Base-by-base conservation (phyloP, 1,140 invertebrate genomes). In the Lepidurus apus region DNA sequence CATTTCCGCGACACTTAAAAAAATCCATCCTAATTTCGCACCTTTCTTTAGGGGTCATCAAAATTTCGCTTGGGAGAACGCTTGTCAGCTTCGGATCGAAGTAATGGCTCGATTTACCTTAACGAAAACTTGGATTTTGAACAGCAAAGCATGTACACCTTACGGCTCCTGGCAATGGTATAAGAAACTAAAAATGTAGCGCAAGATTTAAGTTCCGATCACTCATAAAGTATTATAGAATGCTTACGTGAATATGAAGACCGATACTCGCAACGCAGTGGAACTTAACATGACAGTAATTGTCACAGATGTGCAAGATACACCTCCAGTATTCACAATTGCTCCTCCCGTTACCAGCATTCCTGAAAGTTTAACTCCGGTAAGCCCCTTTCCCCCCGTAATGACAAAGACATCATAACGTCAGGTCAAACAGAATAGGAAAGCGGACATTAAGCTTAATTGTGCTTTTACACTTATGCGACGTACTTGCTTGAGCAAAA, bases 251-350 rank as follows among this genome's bases (percentile, higher is more conserved):
- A 91, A 94, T 82, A 86, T 90, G 43, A 89, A 88, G 42, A 90
- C 92, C 80, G 94, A 95, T 81, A 93, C 91, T 1, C 87, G 94
- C 74, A 96, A 96, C 84, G 93, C 95, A 74, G 93, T 93, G 0
- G 91, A 91, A 17, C 86, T 95, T 79, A 89, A 93, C 83, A 86
- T 95, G 4, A 89, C 93, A 4, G 90, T 95, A 0, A 89, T 93
- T 4, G 92, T 95, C 1, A 88, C 91, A 82, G 94, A 96, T 83
- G 91, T 94, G 0, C 93, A 95, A 83, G 94, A 96, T 82, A 92
- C 92, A 76, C 92, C 93, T 3, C 94, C 94, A 1, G 89, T 94
- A 74, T 96, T 95, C 84, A 93, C 91, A 1, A 34, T 80, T n/a
- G 91, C 92, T 13, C 92, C 93, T 1, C 93, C 93, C 11, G 89